phyloP scores from a whole-genome alignment of 2,888 invertebrate species.

The Troides oblongomaculatus region DNA sequence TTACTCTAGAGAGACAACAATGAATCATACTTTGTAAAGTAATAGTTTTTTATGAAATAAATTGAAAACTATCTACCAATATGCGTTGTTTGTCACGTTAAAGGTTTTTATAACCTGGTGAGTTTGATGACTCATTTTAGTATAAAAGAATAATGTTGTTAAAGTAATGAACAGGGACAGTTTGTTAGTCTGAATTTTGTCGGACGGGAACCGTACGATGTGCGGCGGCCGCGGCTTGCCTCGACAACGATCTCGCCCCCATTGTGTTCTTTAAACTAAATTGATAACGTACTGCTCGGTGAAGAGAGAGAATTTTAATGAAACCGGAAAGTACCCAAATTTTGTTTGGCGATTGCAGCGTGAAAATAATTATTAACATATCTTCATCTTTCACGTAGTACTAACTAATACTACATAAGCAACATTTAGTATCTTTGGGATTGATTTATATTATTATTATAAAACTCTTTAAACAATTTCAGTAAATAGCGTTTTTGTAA shows the following conservation, averaged over 20 bases:
- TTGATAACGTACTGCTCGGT: conserved; percentile 65
- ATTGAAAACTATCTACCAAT: too few relatives aligned
- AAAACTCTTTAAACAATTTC: too few relatives aligned
- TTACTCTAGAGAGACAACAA: too few relatives aligned
- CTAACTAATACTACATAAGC: too few relatives aligned
- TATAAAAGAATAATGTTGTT: background rate
- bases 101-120: background rate
- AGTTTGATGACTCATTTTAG: background rate
- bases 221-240: conserved; percentile 58
- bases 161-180: conserved; percentile 41
- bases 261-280: conserved; percentile 64
- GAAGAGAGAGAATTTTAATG: conserved; percentile 59
- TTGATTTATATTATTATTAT: too few relatives aligned
- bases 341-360: conserved; percentile 11
- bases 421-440: too few relatives aligned
- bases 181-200: conserved; percentile 70
- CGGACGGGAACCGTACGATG: conserved; percentile 66
- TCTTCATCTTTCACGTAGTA: background rate
- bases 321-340: conserved; percentile 38
- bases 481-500: too few relatives aligned
- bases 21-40: too few relatives aligned
- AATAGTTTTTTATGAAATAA: too few relatives aligned
- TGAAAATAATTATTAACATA: background rate
- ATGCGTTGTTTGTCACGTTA: background rate
- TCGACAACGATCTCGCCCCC: conserved; percentile 69